phyloP scores from a whole-genome alignment of 2,888 invertebrate genomes.

The Anorthoa munda region DNA sequence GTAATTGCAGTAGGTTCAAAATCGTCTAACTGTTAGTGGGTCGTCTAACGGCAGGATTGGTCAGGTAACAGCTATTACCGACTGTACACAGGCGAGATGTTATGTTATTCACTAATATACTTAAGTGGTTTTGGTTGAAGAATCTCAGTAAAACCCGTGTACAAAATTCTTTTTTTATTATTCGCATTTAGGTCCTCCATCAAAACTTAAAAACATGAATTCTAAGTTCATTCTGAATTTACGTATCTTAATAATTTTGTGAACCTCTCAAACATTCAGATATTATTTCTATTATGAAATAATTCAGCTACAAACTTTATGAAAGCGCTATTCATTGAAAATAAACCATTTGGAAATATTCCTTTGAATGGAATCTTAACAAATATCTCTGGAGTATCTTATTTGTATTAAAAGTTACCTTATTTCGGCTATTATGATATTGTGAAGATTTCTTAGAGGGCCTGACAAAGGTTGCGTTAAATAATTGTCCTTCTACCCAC shows the following conservation, averaged over 20 bases:
- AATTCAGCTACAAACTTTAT: conserved; percentile 35
- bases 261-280: conserved; percentile 22
- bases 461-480: not conserved
- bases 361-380: conserved; percentile 30
- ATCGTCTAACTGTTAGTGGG: too few species aligned
- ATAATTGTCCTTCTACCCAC: conserved; percentile 3
- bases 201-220: not conserved
- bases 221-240: not conserved
- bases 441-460: not conserved
- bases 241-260: conserved; percentile 8
- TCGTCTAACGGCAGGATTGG: too few species aligned
- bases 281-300: conserved; percentile 31
- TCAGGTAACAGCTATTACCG: too few species aligned
- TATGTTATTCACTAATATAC: not conserved
- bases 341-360: conserved; percentile 47
- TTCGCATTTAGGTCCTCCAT: not conserved
- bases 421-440: conserved; percentile 26
- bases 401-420: conserved; percentile 28
- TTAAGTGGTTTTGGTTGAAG: not conserved
- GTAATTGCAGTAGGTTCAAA: too few species aligned
- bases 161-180: not conserved
- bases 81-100: too few species aligned
- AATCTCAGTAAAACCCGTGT: not conserved
- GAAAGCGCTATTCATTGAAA: conserved; percentile 45
- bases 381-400: conserved; percentile 28